These are phyloP conservation scores for Boloria selene DNA, from an alignment of 2,888 invertebrate species.

Conservation along the genomic window DNA sequence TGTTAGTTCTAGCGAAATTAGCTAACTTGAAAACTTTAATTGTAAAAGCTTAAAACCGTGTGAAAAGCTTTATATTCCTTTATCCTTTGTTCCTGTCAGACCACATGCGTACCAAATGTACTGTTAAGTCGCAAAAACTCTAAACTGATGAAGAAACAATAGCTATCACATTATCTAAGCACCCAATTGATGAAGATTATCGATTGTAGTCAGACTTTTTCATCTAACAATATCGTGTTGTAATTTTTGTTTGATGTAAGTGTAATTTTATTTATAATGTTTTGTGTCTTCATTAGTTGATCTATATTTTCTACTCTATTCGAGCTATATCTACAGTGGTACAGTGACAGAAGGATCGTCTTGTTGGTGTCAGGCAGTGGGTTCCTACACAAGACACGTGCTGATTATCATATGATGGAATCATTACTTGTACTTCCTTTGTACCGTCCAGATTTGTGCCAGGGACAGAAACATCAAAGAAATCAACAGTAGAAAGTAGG, in stretches of 20 bases:
- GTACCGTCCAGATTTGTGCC: slow-evolving; percentile 71
- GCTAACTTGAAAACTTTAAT: slow-evolving; percentile 23
- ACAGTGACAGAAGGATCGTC: slow-evolving; percentile 56
- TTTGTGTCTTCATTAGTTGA: slow-evolving; percentile 53
- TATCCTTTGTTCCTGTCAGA: slow-evolving; percentile 38
- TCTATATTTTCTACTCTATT: slow-evolving; percentile 55
- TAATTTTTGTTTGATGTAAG: slow-evolving; percentile 18
- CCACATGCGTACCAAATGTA: slow-evolving; percentile 35
- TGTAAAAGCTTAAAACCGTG: slow-evolving; percentile 23
- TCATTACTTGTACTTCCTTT: slow-evolving; percentile 82
- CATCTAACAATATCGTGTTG: background rate
- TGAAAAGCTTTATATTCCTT: slow-evolving; percentile 37
- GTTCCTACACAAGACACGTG: slow-evolving; percentile 80
- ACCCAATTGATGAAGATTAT: slow-evolving; percentile 23
- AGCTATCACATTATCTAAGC: slow-evolving; percentile 6
- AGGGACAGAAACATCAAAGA: slow-evolving; percentile 71
- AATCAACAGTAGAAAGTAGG: slow-evolving; percentile 65
- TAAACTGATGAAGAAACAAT: slow-evolving; percentile 47
- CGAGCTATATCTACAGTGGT: slow-evolving; percentile 62
- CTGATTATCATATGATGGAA: slow-evolving; percentile 75
- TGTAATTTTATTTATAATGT: slow-evolving; percentile 35
- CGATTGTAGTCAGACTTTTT: background rate
- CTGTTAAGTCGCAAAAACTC: slow-evolving; percentile 21
- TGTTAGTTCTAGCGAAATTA: slow-evolving; percentile 21
- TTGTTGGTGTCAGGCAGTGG: slow-evolving; percentile 57